phyloP scores from a whole-genome alignment of 2,797 vertebrate species.

The Pseudomugil gertrudae region DNA sequence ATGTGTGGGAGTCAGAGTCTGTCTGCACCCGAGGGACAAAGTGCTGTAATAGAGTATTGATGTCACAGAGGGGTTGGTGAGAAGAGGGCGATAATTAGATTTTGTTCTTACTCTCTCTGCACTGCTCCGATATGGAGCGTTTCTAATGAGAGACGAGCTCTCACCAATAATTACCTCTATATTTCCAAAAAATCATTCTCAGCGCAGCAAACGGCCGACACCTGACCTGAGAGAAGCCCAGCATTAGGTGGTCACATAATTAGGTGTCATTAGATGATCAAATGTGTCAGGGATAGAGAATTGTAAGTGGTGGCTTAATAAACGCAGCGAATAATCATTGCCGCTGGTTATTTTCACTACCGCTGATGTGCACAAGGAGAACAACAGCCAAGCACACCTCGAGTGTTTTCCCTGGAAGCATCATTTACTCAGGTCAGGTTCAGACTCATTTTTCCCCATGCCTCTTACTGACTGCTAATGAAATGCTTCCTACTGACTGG shows the following conservation, averaged over 20 bases:
- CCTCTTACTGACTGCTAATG: slow-evolving; percentile 54
- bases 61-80: slow-evolving; percentile 71
- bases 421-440: slow-evolving; percentile 36
- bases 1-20: slow-evolving; percentile 51
- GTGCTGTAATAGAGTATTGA: slow-evolving; percentile 84
- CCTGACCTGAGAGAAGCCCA: slow-evolving; percentile 56
- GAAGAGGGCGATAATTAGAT: slow-evolving; percentile 84
- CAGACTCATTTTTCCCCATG: too few relatives aligned
- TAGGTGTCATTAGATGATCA: slow-evolving; percentile 67
- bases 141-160: slow-evolving; percentile 73
- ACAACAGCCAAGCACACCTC: neutral
- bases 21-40: slow-evolving; percentile 63
- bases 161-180: slow-evolving; percentile 68
- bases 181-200: slow-evolving; percentile 59
- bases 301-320: slow-evolving; percentile 38
- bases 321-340: slow-evolving; percentile 14
- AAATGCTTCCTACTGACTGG: slow-evolving; percentile 38
- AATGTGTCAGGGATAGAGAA: slow-evolving; percentile 44
- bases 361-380: neutral
- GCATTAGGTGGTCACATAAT: slow-evolving; percentile 61
- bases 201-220: slow-evolving; percentile 29
- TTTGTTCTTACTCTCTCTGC: slow-evolving; percentile 76
- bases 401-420: neutral
- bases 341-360: neutral
- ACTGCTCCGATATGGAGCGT: slow-evolving; percentile 71